Evolutionary conservation across 2,888 invertebrate species (phyloP).

Genomic region (Acanthosoma haemorrhoidale): DNA sequence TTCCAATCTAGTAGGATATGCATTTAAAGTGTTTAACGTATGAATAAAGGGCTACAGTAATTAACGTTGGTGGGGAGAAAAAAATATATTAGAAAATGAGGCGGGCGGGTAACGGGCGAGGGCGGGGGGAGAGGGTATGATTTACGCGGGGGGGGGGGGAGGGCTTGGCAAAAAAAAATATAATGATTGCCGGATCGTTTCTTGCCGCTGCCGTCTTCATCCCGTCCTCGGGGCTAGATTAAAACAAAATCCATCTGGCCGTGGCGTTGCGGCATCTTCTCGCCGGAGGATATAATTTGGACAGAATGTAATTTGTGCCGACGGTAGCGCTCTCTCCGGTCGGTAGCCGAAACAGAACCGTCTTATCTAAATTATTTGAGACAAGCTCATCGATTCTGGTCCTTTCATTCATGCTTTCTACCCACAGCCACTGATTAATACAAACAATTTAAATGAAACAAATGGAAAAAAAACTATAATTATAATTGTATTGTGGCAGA

Average conservation of each 20-base stretch:
- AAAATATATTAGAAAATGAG: slow-evolving; percentile 16
- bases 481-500: no score
- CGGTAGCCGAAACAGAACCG: no score
- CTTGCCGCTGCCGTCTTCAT: background rate
- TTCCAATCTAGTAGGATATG: slow-evolving; percentile 18
- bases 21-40: slow-evolving; percentile 22
- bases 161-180: slow-evolving; percentile 11
- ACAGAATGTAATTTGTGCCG: background rate
- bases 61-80: slow-evolving; percentile 8
- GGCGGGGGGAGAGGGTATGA: background rate
- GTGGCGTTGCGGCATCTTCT: background rate
- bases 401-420: no score
- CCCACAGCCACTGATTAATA: no score
- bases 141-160: background rate
- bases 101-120: no score
- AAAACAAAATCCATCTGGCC: background rate
- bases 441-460: no score
- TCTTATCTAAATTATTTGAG: no score
- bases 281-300: no score
- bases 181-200: background rate
- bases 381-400: no score
- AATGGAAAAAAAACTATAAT: no score
- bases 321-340: no score
- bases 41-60: slow-evolving; percentile 17
- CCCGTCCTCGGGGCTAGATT: background rate